Evolutionary conservation across 2,797 vertebrate genomes (phyloP), one percentile per base, ranked within the genome.

Genomic region (Gymnodraco acuticeps): DNA sequence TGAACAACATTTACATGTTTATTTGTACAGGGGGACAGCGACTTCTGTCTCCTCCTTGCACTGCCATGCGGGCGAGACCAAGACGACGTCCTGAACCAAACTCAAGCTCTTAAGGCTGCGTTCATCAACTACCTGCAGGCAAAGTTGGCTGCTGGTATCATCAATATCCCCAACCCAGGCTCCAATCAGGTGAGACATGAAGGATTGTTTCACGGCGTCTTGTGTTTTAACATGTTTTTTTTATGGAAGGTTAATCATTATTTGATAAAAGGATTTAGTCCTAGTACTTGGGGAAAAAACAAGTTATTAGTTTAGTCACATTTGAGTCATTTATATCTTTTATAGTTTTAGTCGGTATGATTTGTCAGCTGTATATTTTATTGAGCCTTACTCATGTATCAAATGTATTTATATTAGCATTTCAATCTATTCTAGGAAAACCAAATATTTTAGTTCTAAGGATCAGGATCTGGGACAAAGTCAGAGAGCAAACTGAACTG

Each of bases 51-150:
- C 75, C 88, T 99, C 71, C 95, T 99, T 81, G 98, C 98, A 75
- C 90, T 99, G 88, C 98, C 98, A 1, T 99, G 98, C 43, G 98
- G 98, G 80, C 95, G 97, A 27, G 97, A 99, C 95, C 97, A 99
- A 92, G 98, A 99, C 1, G 98, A 99, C 0, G 98, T 99, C 0
- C 95, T 99, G 41, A 98, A 92, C 75, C 98, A 99, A 94, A 99
- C 98, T 0, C 97, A 99, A 92, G 97, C 97, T 3, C 97, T 99
- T 14, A 99, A 97, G 89, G 94, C 97, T 0, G 98, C 97, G 0
- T 99, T 99, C 91, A 99, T 99, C 83, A 99, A 97, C 76, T 99
- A 99, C 89, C 93, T 99, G 92, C 98, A 99, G 94, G 93, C 97
- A 61, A 99, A 99, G 87, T 95, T 99, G 89, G 98, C 98, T 0